Evolutionary conservation across 2,888 invertebrate species (phyloP).

Genomic region (Clivina fossor): DNA sequence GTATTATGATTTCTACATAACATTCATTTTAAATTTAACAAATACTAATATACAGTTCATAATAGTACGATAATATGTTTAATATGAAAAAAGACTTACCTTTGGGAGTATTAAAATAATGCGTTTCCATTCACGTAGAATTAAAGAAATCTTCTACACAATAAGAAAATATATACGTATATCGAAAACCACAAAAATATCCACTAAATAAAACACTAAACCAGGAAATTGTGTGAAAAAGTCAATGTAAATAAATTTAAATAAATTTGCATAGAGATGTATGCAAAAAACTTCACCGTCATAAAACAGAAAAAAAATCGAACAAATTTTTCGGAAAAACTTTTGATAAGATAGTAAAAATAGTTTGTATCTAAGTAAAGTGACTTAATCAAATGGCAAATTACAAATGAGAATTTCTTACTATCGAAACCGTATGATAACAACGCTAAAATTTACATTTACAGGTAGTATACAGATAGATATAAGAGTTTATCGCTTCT

Average conservation of each 20-base stretch:
- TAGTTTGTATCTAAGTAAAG: constrained; percentile 2
- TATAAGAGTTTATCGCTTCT: too few species aligned
- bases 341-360: constrained; percentile 22
- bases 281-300: neutral
- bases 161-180: too few species aligned
- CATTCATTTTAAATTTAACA: too few species aligned
- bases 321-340: neutral
- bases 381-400: constrained; percentile 21
- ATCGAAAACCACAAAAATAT: neutral
- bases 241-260: neutral
- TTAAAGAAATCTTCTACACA: too few species aligned
- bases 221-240: neutral
- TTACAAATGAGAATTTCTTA: constrained; percentile 21
- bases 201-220: too few species aligned
- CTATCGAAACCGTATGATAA: constrained; percentile 18
- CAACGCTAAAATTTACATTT: constrained; percentile 12
- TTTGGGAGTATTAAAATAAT: constrained; percentile 27
- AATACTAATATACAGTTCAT: too few species aligned
- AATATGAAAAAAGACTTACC: constrained; percentile 20
- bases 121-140: constrained; percentile 28
- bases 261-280: constrained; percentile 1
- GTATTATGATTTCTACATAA: too few species aligned
- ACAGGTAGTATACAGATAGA: constrained; percentile 27
- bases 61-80: too few species aligned
- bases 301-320: too few species aligned